phyloP scores from a whole-genome alignment of 2,113 vertebrate species.

The Prinia subflava region DNA sequence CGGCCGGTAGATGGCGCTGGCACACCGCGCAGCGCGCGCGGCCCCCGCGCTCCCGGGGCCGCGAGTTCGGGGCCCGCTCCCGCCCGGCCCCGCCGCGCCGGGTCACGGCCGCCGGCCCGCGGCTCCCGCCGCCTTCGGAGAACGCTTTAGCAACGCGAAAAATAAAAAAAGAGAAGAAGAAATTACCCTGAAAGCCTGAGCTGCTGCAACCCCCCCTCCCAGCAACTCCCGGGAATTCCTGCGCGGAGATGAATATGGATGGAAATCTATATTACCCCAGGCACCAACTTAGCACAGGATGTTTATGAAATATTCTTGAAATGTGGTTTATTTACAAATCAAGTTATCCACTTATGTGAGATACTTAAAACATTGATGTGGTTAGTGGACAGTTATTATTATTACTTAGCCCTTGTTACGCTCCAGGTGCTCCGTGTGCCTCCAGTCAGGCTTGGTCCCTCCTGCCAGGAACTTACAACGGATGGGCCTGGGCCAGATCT shows the following conservation, averaged over 20 bases:
- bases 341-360: slow-evolving; percentile 18
- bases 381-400: slow-evolving; percentile 39
- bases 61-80: background rate
- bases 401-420: slow-evolving; percentile 30
- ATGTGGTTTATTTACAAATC: slow-evolving; percentile 48
- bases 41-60: background rate
- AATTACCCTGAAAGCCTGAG: background rate
- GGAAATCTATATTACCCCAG: slow-evolving; percentile 57
- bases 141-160: background rate
- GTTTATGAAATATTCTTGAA: slow-evolving; percentile 52
- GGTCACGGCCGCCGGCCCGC: background rate
- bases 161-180: too few species aligned
- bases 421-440: background rate
- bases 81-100: background rate
- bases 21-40: slow-evolving; percentile 45
- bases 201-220: background rate
- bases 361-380: background rate
- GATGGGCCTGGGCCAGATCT: background rate
- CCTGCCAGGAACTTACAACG: background rate
- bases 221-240: slow-evolving; percentile 32
- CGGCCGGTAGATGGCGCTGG: slow-evolving; percentile 69
- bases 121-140: background rate
- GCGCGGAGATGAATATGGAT: slow-evolving; percentile 53
- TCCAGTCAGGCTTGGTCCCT: background rate
- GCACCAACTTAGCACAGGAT: slow-evolving; percentile 39